Evolutionary conservation across 2,113 vertebrate species (phyloP).

Genomic region (Cololabis saira): DNA sequence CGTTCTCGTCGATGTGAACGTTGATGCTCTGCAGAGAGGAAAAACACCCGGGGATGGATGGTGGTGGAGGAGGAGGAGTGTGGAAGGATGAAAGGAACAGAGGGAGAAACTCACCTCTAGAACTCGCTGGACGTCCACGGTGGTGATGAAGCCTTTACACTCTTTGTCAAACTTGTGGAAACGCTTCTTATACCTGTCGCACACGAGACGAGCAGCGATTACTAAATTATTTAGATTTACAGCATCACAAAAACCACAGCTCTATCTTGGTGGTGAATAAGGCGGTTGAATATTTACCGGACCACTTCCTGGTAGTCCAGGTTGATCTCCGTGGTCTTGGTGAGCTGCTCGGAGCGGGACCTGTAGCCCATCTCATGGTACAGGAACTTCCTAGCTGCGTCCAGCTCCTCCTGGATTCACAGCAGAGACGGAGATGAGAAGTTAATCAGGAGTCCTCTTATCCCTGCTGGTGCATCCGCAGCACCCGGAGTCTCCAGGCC

Average conservation of each 20-base stretch:
- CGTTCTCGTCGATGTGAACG: constrained; percentile 90
- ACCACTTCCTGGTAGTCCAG: constrained; percentile 87
- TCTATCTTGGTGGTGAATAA: too few species aligned
- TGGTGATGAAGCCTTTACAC: constrained; percentile 95
- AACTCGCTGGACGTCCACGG: constrained; percentile 92
- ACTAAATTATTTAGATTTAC: neutral
- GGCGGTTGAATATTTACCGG: constrained; percentile 76
- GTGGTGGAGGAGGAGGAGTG: constrained; percentile 1
- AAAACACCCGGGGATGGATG: constrained; percentile 21
- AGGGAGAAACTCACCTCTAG: constrained; percentile 83
- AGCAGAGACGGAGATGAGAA: neutral
- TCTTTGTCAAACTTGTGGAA: constrained; percentile 97
- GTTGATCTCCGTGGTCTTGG: constrained; percentile 89
- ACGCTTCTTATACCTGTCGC: constrained; percentile 91
- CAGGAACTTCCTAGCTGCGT: constrained; percentile 87
- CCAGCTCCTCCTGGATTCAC: constrained; percentile 86
- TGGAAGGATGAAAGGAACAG: neutral
- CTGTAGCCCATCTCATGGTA: constrained; percentile 98
- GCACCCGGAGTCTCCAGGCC: too few species aligned
- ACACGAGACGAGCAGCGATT: neutral
- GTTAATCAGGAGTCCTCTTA: neutral
- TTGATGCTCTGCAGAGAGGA: constrained; percentile 85
- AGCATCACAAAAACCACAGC: neutral
- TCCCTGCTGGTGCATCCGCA: too few species aligned
- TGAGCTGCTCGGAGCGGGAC: constrained; percentile 92